Base-by-base conservation (phyloP, 1,140 invertebrate genomes). In the Saxidomus purpurata region DNA sequence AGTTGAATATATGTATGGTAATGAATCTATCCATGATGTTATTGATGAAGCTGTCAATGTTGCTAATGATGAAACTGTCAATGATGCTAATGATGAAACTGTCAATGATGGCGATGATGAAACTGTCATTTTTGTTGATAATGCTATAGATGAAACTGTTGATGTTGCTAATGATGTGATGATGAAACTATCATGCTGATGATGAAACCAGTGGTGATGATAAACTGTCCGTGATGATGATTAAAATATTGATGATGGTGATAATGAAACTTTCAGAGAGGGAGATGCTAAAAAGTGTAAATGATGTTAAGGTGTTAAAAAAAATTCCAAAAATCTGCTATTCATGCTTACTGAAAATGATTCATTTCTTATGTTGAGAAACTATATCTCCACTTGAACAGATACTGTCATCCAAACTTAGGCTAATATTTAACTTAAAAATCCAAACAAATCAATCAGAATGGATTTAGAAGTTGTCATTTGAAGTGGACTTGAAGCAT, bases 111-210 rank as follows among this genome's bases (percentile, higher is more conserved):
- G 63, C 9, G 80, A 83, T 83, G 80, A 83, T 63, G 36, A 31
- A 19, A 31, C 61, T 34, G 17, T 76, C n/a, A 36, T 25, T 15
- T 28, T 76, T 55, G 49, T 25, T n/a, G 28, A 38, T 17, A 77
- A 34, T 74, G 84, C 74, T 2, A 52, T 76, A n/a, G 84, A 67
- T 0, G 31, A 69, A 28, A 71, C 38, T 17, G 36, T 38, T 59
- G 84, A 86, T 59, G 84, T 76, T 59, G 84, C 49, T 86, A 52
- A 31, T 61, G 49, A 47, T 86, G 1, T n/a, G n/a, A n/a, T n/a
- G n/a, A n/a, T n/a, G n/a, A n/a, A n/a, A n/a, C n/a, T n/a, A n/a
- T n/a, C n/a, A 61, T 61, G 59, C 22, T 61, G 1, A 11, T 61
- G 59, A 61, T 61, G 59, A 61, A n/a, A 28, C 22, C 28, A 28